These are phyloP conservation scores for Emydoidea blandingii DNA, from an alignment of 2,797 vertebrate genomes.

Conservation along the genomic window DNA sequence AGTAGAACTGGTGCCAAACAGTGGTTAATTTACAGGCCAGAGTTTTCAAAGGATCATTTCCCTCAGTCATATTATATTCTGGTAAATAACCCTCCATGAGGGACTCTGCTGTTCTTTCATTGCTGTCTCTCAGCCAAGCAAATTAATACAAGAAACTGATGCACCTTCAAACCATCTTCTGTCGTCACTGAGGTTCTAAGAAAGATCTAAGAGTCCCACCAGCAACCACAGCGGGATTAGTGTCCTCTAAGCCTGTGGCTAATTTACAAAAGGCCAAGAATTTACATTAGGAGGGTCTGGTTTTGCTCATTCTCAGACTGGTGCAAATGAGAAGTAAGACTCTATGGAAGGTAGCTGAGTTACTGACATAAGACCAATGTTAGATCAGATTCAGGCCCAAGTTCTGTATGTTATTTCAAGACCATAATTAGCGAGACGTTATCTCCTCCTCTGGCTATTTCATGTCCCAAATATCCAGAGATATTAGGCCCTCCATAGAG, in stretches of 20 bases:
- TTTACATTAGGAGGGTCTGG: neutral
- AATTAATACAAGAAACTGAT: neutral
- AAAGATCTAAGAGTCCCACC: neutral
- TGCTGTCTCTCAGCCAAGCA: neutral
- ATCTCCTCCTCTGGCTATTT: neutral
- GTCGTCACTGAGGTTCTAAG: neutral
- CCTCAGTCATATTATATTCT: neutral
- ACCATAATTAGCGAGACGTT: neutral
- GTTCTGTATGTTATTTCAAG: conserved; percentile 8
- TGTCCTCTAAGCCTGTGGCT: neutral
- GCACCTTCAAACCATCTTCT: neutral
- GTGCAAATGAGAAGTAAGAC: neutral
- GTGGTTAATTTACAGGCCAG: neutral
- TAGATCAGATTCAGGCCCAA: neutral
- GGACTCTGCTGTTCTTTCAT: neutral
- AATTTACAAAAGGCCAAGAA: neutral
- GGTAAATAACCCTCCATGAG: neutral
- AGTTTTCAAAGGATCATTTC: neutral
- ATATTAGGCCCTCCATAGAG: neutral
- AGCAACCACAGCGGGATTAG: neutral
- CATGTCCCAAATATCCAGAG: neutral
- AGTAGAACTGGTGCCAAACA: neutral
- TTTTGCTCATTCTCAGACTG: neutral
- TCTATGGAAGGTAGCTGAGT: neutral
- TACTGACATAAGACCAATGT: neutral